phyloP scores from a whole-genome alignment of 2,888 invertebrate genomes.

The Hemicrepidius hirtus region DNA sequence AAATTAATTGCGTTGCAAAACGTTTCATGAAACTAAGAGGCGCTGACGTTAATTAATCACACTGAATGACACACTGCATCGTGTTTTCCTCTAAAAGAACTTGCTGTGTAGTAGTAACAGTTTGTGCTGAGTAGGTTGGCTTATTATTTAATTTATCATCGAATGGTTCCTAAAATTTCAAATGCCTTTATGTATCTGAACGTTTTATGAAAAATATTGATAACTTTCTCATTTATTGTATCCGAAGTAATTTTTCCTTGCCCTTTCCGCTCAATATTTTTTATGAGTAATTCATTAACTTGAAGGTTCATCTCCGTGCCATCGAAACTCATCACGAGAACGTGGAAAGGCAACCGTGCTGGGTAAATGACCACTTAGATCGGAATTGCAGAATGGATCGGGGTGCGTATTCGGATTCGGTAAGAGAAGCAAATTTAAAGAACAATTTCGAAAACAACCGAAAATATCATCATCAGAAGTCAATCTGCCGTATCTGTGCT shows the following conservation, averaged over 20 bases:
- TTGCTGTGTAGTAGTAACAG: slow-evolving; percentile 10
- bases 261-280: slow-evolving; percentile 7
- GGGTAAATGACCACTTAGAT: slow-evolving; percentile 4
- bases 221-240: too few species aligned
- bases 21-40: slow-evolving; percentile 8
- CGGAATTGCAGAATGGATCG: not conserved
- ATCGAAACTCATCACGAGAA: slow-evolving; percentile 7
- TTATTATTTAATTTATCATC: slow-evolving; percentile 13
- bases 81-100: slow-evolving; percentile 13
- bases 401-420: slow-evolving; percentile 10
- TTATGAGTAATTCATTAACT: slow-evolving; percentile 17
- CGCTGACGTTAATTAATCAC: slow-evolving; percentile 33
- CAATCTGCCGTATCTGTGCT: slow-evolving; percentile 45
- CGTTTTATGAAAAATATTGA: too few species aligned
- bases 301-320: not conserved
- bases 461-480: slow-evolving; percentile 44
- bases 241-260: too few species aligned
- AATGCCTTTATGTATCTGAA: too few species aligned
- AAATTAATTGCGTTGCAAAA: slow-evolving; percentile 28
- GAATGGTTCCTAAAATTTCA: not conserved
- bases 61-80: slow-evolving; percentile 24
- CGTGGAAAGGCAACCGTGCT: not conserved
- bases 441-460: slow-evolving; percentile 47
- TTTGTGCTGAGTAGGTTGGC: slow-evolving; percentile 15
- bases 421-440: slow-evolving; percentile 38